Conservation (phyloP, 2,113 vertebrate genomes). For the Cynopterus brachyotis region DNA sequence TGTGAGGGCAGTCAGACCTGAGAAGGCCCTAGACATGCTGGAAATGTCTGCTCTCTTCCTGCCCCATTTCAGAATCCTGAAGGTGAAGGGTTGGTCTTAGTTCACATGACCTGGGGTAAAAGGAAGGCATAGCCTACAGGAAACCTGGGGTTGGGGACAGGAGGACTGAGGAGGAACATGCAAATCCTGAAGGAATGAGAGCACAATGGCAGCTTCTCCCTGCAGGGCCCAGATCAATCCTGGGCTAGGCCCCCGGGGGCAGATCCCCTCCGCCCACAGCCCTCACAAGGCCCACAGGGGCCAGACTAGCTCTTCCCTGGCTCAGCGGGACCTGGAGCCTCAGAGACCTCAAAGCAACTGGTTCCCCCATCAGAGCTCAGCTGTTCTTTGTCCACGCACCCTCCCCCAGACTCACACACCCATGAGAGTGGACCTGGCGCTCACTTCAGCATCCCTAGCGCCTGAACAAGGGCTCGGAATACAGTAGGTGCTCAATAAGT, state of each 20-base stretch:
- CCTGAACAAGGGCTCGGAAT: not conserved
- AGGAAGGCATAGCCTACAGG: not conserved
- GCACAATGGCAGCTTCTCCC: not conserved
- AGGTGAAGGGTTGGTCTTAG: not conserved
- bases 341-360: not conserved
- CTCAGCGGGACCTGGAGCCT: not conserved
- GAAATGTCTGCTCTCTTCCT: not conserved
- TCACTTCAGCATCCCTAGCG: too few species aligned
- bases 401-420: rapidly evolving
- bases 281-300: not conserved
- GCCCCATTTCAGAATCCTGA: not conserved
- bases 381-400: not conserved
- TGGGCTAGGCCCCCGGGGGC: not conserved
- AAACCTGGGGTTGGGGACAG: not conserved
- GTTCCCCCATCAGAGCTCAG: not conserved
- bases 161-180: not conserved
- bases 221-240: not conserved
- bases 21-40: not conserved
- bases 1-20: not conserved
- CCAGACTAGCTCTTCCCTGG: not conserved
- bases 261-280: not conserved
- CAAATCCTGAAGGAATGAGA: not conserved
- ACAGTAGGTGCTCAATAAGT: not conserved
- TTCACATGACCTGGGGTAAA: not conserved
- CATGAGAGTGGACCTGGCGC: rapidly evolving